Conservation (phyloP, 1,140 invertebrate species). For the Neodiprion virginianus region DNA sequence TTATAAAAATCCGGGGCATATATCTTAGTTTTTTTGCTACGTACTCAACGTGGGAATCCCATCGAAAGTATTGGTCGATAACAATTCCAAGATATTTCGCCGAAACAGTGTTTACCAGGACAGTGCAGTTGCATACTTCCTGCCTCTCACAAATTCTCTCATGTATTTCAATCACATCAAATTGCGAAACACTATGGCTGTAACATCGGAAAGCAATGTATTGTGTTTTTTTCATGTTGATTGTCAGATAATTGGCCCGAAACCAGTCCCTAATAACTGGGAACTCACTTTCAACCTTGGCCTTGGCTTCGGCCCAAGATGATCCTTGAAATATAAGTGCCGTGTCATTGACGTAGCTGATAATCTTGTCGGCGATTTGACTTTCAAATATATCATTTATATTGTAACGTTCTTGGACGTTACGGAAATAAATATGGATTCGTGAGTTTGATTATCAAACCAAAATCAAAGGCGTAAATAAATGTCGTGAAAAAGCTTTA, state of each 20-base stretch:
- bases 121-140: too few species aligned
- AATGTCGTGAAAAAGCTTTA: too few species aligned
- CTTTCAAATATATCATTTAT: constrained; percentile 21
- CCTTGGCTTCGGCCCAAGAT: not conserved
- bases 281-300: not conserved
- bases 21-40: too few species aligned
- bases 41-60: too few species aligned
- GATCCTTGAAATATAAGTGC: not conserved
- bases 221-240: constrained; percentile 19
- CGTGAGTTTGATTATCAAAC: too few species aligned
- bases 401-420: too few species aligned
- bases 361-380: not conserved
- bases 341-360: constrained; percentile 23
- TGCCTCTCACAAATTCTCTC: not conserved
- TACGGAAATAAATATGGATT: too few species aligned
- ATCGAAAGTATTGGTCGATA: too few species aligned
- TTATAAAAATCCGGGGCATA: too few species aligned
- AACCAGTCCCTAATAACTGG: constrained; percentile 19
- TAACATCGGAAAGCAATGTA: constrained; percentile 12
- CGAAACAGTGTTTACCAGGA: too few species aligned
- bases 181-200: constrained; percentile 2
- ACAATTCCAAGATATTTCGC: too few species aligned
- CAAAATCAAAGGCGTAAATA: too few species aligned
- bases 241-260: constrained; percentile 15
- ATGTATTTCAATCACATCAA: not conserved